Percentiles rank a stretch among this genome's conserved stretches.
Evolutionary conservation across 2,797 vertebrate species (phyloP).

Genomic region (Linurgus olivaceus): DNA sequence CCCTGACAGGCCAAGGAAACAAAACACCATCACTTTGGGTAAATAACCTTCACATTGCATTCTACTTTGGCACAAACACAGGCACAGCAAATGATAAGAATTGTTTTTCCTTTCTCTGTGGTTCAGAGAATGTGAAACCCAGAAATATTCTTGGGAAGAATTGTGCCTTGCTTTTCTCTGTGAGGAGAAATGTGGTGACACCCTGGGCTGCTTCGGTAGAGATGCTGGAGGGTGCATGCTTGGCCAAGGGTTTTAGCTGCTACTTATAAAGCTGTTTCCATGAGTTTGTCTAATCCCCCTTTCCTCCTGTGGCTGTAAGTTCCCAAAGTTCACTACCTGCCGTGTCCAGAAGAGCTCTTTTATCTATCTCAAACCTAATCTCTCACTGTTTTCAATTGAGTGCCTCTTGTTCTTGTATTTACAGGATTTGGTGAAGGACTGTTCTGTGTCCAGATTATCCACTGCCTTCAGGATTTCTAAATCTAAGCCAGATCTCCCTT

Average conservation of each 20-base stretch:
- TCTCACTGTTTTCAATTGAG: neutral
- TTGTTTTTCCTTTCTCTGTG: too few species aligned
- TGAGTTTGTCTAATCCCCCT: slow-evolving; percentile 10
- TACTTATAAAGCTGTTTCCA: neutral
- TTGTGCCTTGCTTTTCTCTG: too few species aligned
- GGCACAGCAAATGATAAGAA: too few species aligned
- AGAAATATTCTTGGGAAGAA: too few species aligned
- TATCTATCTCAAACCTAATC: neutral
- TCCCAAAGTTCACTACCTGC: slow-evolving; percentile 22
- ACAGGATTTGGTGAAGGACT: neutral
- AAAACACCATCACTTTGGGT: too few species aligned
- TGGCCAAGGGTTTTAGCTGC: neutral
- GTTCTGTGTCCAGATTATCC: neutral
- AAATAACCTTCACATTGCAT: too few species aligned
- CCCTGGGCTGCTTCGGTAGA: neutral
- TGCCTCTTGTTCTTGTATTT: neutral
- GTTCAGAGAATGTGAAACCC: too few species aligned
- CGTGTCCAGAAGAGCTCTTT: neutral
- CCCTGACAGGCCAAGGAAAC: too few species aligned
- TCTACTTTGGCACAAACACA: too few species aligned
- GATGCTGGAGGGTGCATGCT: neutral
- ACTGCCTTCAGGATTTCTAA: neutral
- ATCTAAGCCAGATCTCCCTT: neutral
- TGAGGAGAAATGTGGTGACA: too few species aligned
- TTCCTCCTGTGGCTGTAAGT: neutral